Conservation (phyloP, 2,888 invertebrate genomes). For the Idaea dimidiata region DNA sequence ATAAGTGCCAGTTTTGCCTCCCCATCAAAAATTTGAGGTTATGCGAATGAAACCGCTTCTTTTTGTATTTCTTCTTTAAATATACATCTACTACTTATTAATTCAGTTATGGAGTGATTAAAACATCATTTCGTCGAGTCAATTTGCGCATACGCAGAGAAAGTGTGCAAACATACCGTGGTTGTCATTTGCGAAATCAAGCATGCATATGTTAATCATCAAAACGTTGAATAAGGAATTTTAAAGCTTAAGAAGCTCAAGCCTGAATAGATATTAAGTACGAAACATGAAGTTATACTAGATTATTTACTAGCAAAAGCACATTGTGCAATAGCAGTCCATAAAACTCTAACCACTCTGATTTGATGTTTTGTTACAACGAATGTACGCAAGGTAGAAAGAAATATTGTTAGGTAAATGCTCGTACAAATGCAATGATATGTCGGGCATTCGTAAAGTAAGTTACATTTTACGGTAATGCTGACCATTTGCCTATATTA, state of each 20-base stretch:
- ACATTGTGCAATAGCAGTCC: too few relatives aligned
- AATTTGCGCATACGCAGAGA: conserved; percentile 43
- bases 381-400: too few relatives aligned
- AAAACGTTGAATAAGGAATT: not conserved
- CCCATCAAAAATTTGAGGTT: not conserved
- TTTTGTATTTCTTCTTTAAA: not conserved
- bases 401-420: too few relatives aligned
- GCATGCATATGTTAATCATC: conserved; percentile 45
- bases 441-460: too few relatives aligned
- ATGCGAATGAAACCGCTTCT: not conserved
- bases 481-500: too few relatives aligned
- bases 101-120: conserved; percentile 16
- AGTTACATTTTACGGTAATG: too few relatives aligned
- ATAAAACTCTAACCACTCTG: too few relatives aligned
- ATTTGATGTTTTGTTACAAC: too few relatives aligned
- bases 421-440: too few relatives aligned
- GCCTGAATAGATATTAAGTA: not conserved
- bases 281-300: not conserved
- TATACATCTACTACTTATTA: not conserved
- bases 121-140: not conserved
- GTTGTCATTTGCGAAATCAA: conserved; percentile 53
- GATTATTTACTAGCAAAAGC: not conserved
- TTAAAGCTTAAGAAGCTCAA: conserved; percentile 22
- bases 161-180: conserved; percentile 59
- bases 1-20: too few relatives aligned